These are phyloP conservation scores for Aporophyla lueneburgensis DNA, from an alignment of 2,888 invertebrate genomes.

Conservation along the genomic window DNA sequence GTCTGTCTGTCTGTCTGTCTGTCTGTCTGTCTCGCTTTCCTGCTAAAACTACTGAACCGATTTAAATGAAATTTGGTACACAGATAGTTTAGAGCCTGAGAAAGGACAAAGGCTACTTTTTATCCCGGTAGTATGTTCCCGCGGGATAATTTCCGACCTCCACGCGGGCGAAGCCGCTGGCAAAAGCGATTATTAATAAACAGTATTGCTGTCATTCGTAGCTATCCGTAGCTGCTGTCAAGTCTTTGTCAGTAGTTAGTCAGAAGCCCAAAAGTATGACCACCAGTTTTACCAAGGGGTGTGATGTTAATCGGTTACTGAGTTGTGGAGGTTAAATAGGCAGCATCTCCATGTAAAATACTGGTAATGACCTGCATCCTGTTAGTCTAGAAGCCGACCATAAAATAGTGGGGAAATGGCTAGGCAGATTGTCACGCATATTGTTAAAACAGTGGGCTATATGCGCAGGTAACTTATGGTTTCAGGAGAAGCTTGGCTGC, in stretches of 20 bases:
- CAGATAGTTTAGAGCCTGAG: too few species aligned
- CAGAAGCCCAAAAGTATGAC: not conserved
- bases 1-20: too few species aligned
- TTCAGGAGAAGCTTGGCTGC: not conserved
- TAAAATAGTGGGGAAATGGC: not conserved
- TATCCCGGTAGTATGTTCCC: too few species aligned
- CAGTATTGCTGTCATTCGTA: not conserved
- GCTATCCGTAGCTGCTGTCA: too few species aligned
- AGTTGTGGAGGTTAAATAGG: not conserved
- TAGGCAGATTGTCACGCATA: not conserved
- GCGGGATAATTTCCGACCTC: too few species aligned
- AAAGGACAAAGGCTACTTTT: too few species aligned
- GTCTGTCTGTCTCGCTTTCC: too few species aligned
- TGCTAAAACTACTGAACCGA: too few species aligned
- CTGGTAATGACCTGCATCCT: not conserved
- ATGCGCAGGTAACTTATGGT: not conserved
- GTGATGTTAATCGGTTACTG: not conserved
- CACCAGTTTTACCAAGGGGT: not conserved
- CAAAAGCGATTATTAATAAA: too few species aligned
- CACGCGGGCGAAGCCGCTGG: too few species aligned
- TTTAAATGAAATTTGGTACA: too few species aligned
- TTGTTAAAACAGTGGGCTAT: not conserved
- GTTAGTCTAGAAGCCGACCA: not conserved
- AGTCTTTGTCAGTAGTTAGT: not conserved
- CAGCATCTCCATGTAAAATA: not conserved